These are phyloP conservation scores for Rhaphigaster nebulosa DNA, from an alignment of 2,888 invertebrate species.

Conservation along the genomic window DNA sequence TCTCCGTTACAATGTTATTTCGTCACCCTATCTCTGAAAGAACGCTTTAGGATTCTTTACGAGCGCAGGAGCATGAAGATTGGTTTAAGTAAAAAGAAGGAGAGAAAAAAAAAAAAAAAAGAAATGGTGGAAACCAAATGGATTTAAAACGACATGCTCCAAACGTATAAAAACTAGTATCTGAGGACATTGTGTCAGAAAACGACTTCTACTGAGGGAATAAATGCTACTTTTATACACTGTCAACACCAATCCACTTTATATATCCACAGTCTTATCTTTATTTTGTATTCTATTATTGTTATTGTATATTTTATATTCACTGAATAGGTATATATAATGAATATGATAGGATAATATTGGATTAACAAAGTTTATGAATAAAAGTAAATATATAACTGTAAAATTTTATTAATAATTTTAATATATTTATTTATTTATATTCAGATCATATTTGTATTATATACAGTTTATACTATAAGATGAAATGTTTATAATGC, in stretches of 20 bases:
- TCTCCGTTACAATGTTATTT: neutral
- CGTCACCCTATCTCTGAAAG: neutral
- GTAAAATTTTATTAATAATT: neutral
- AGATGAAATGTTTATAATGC: neutral
- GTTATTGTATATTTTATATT: neutral
- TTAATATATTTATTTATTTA: neutral
- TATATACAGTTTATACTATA: neutral
- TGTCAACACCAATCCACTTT: neutral
- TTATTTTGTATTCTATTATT: neutral
- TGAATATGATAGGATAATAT: too few species aligned
- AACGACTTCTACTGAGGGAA: neutral
- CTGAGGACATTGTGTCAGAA: neutral
- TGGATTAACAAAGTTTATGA: too few species aligned
- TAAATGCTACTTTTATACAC: neutral
- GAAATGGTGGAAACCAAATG: conserved; percentile 25
- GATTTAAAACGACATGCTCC: conserved; percentile 25
- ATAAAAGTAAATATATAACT: neutral
- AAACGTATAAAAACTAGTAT: conserved; percentile 1
- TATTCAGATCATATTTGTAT: neutral
- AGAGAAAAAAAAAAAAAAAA: neutral
- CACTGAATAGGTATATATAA: too few species aligned
- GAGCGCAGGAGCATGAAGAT: conserved; percentile 33
- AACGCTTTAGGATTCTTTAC: conserved; percentile 4
- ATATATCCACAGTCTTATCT: neutral
- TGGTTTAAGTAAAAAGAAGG: conserved; percentile 24